Conservation (phyloP, 2,113 vertebrate species). For the Xyrauchen texanus region DNA sequence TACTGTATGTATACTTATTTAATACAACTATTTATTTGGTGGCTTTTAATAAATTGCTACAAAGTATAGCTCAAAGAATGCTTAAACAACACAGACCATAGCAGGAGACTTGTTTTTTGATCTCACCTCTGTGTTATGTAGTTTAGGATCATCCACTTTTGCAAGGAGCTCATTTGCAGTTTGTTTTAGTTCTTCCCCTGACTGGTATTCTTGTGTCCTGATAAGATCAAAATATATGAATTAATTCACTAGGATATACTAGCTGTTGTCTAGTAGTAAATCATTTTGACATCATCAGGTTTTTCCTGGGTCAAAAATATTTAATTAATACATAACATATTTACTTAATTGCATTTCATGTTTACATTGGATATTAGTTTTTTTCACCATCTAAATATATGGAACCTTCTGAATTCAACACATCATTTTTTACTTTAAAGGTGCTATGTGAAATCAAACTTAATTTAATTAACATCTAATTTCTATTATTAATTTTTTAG, state of each 20-base stretch:
- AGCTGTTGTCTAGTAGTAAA: neutral
- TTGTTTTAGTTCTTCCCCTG: conserved; percentile 87
- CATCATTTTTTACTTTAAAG: too few relatives aligned
- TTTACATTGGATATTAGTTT: too few relatives aligned
- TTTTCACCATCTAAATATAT: too few relatives aligned
- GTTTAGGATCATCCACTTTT: conserved; percentile 93
- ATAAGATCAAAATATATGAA: conserved; percentile 24
- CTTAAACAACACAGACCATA: neutral
- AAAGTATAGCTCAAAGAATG: too few relatives aligned
- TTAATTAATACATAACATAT: too few relatives aligned
- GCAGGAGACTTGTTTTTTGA: neutral
- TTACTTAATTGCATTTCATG: too few relatives aligned
- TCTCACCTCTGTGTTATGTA: conserved; percentile 93
- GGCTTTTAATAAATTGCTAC: conserved; percentile 6
- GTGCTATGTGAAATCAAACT: too few relatives aligned
- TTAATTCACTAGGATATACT: neutral
- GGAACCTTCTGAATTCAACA: too few relatives aligned
- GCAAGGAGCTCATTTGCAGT: conserved; percentile 92
- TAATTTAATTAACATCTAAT: too few relatives aligned
- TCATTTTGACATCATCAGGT: neutral
- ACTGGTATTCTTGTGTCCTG: conserved; percentile 91
- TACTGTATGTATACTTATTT: neutral
- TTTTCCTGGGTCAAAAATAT: neutral
- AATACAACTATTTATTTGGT: neutral
- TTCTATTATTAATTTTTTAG: too few relatives aligned